These are phyloP conservation scores for Sphyrna mokarran DNA, from an alignment of 2,113 vertebrate species.

Conservation along the genomic window DNA sequence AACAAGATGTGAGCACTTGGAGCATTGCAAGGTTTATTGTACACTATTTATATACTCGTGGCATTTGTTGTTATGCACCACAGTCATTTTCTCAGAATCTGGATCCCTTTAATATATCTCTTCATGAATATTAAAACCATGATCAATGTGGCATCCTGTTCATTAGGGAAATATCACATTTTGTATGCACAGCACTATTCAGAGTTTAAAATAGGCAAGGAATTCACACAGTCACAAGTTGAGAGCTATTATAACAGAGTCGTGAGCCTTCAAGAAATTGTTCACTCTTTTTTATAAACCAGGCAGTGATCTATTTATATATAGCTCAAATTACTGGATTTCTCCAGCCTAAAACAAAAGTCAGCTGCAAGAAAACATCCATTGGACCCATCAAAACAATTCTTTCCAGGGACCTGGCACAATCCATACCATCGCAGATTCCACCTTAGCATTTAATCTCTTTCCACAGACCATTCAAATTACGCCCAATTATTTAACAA, in stretches of 20 bases:
- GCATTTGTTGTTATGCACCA: neutral
- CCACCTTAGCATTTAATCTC: neutral
- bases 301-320: neutral
- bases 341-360: neutral
- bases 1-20: neutral
- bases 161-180: slow-evolving; percentile 15
- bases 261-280: neutral
- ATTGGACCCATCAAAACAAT: neutral
- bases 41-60: neutral
- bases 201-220: slow-evolving; percentile 15
- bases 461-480: neutral
- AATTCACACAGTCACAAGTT: neutral
- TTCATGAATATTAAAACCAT: slow-evolving; percentile 6
- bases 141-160: neutral
- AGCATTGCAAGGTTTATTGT: neutral
- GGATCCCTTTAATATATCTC: neutral
- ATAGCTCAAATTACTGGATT: neutral
- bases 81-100: neutral
- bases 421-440: neutral
- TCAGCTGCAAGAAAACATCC: neutral
- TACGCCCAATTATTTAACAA: neutral
- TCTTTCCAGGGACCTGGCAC: neutral
- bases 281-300: slow-evolving; percentile 1
- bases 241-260: neutral
- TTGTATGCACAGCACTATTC: slow-evolving; percentile 13